Evolutionary conservation across 2,113 vertebrate genomes (phyloP).

Genomic region (Phocoena sinus): DNA sequence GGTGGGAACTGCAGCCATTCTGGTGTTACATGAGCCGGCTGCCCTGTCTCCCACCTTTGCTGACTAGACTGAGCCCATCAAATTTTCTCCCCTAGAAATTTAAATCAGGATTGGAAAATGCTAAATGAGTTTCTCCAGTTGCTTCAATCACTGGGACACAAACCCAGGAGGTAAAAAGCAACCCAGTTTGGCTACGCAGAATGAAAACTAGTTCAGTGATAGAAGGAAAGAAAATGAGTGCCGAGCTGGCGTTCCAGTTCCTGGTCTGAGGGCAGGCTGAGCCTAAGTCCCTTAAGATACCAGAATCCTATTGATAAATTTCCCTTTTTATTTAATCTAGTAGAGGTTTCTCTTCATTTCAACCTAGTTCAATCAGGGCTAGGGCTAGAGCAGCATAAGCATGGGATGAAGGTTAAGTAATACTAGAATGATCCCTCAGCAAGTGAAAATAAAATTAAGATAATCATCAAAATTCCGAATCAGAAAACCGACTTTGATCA

Average conservation of each 20-base stretch:
- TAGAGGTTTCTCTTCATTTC: neutral
- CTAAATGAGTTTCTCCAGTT: neutral
- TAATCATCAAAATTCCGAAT: constrained; percentile 20
- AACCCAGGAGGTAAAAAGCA: neutral
- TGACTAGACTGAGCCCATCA: neutral
- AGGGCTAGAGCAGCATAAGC: no score
- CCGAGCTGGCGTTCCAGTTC: neutral
- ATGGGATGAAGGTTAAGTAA: neutral
- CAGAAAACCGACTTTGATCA: constrained; percentile 12
- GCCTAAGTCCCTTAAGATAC: neutral
- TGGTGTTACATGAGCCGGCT: neutral
- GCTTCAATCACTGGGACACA: neutral
- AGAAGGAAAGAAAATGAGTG: neutral
- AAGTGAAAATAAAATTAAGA: constrained; percentile 10
- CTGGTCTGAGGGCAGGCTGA: neutral
- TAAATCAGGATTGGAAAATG: constrained; percentile 8
- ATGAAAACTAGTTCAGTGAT: neutral
- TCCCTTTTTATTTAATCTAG: neutral
- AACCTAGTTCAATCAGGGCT: neutral
- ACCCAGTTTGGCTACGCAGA: neutral
- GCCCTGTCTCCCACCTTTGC: neutral
- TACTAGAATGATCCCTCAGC: neutral
- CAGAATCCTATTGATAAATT: neutral
- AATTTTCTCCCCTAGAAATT: neutral
- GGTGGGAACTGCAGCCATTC: neutral